Conservation (phyloP, 2,888 invertebrate genomes). For the Saturnia pavonia region DNA sequence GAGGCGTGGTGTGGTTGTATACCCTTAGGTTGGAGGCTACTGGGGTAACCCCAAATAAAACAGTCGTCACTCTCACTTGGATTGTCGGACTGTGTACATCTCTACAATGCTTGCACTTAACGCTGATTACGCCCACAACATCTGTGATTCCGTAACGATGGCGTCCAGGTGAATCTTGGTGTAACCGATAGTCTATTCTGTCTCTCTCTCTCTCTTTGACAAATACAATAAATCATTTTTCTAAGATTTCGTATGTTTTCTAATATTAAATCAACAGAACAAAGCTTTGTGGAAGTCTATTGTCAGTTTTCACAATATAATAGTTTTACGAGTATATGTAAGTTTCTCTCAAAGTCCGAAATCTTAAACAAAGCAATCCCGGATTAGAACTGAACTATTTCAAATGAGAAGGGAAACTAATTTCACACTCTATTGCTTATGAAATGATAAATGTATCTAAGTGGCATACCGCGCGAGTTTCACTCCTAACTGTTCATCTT, state of each 20-base stretch:
- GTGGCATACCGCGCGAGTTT: slow-evolving; percentile 14
- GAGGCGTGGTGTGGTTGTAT: too few species aligned
- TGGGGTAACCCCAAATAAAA: too few species aligned
- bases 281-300: neutral
- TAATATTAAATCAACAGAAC: neutral
- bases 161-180: too few species aligned
- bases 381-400: slow-evolving; percentile 11
- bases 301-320: neutral
- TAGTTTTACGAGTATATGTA: neutral
- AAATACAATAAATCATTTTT: neutral
- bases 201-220: too few species aligned
- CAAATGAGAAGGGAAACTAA: slow-evolving; percentile 8
- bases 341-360: neutral
- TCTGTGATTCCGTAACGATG: too few species aligned
- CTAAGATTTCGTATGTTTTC: neutral
- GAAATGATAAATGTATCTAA: slow-evolving; percentile 24
- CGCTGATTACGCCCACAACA: too few species aligned
- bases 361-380: neutral
- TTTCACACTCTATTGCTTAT: slow-evolving; percentile 12
- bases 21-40: too few species aligned
- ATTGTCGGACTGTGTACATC: too few species aligned
- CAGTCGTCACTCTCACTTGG: too few species aligned
- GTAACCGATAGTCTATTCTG: too few species aligned
- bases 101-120: too few species aligned
- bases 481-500: slow-evolving; percentile 21